Evolutionary conservation across 1,140 invertebrate species (phyloP).

Genomic region (Onthophagus taurus): DNA sequence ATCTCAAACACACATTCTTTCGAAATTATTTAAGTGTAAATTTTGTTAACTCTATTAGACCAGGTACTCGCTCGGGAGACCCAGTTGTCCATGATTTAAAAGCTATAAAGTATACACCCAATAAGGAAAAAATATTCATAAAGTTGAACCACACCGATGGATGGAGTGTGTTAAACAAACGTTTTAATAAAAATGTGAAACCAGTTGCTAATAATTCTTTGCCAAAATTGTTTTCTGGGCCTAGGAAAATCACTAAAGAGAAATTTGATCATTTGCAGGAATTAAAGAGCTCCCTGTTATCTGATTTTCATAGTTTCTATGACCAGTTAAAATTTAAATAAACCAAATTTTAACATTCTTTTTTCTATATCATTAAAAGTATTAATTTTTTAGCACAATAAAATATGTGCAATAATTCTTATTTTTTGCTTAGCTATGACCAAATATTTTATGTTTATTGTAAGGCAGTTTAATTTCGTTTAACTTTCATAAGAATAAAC

Average conservation of each 20-base stretch:
- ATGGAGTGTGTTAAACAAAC: slow-evolving; percentile 3
- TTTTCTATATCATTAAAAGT: background rate
- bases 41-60: slow-evolving; percentile 6
- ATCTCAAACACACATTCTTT: slow-evolving; percentile 2
- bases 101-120: background rate
- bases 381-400: no score
- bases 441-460: no score
- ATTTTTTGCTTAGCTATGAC: no score
- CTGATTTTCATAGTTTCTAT: slow-evolving; percentile 3
- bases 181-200: background rate
- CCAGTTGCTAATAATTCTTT: background rate
- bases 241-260: background rate
- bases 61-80: no score
- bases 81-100: no score
- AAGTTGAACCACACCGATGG: slow-evolving; percentile 5
- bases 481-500: no score
- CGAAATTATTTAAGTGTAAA: background rate
- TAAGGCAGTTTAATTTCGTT: no score
- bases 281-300: slow-evolving; percentile 3
- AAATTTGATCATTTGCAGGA: slow-evolving; percentile 6
- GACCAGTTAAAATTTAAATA: background rate
- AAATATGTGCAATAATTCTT: no score
- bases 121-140: slow-evolving; percentile 3
- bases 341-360: slow-evolving; percentile 1
- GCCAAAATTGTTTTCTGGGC: slow-evolving; percentile 3